Evolutionary conservation across 2,888 invertebrate species (phyloP), one percentile per base, ranked within the genome.

Genomic region (Drosophila incognita): DNA sequence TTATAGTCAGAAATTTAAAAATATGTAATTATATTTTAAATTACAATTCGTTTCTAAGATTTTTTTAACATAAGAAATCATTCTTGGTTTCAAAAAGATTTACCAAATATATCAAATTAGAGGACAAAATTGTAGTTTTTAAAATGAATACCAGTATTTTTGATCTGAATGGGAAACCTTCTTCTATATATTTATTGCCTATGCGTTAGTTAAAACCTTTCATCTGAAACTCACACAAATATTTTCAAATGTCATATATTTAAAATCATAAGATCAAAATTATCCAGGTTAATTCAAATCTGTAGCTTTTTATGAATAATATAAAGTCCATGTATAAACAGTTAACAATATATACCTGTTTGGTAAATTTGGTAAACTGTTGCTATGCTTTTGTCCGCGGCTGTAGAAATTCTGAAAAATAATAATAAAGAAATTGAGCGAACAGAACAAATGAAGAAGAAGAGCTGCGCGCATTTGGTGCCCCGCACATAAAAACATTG

Each of bases 401-500:
- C 68, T 88, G 84, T 84, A 42, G 8, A 63, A 60, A 60, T 64
- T 71, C 52, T 61, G 62, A 70, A 53, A 78, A 73, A 83, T 83
- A 84, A 83, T 81, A 83, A 86, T 87, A 86, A 86, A 81, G 87
- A 86, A 89, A 86, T 84, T 82, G 81, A 87, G 69, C 48, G 71
- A 77, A 76, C 38, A 82, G 75, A 56, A 69, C 58, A 57, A 35
- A 8, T 29, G 15, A 67, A 72, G 31, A 29, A 40, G 53, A 69
- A 61, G 57, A 71, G 71, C 83, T 78, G 81, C 70, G 69, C 76
- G 76, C 74, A 62, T 71, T 75, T 73, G 81, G 69, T 33, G 52
- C 52, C 24, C 73, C 76, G 82, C 91, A 91, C 91, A 91, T 91
- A 91, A 91, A 91, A 91, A 85, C 90, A 89, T 90, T 87, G 83